These are phyloP conservation scores for Syngnathoides biaculeatus DNA, from an alignment of 2,113 vertebrate species.

Conservation along the genomic window DNA sequence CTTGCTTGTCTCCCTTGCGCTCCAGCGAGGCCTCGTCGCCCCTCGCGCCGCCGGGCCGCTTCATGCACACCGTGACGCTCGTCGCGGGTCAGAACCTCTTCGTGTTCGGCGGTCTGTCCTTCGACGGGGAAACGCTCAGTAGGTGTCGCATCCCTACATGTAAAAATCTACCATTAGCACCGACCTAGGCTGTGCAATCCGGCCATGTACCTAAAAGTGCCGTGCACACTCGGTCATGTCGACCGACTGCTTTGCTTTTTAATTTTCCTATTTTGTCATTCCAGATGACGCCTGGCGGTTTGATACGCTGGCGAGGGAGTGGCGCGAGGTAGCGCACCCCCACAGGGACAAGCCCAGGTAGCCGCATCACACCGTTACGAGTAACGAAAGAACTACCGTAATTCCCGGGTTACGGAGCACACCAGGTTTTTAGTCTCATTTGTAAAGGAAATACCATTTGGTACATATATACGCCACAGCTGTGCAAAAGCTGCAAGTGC, in stretches of 20 bases:
- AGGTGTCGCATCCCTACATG: constrained; percentile 68
- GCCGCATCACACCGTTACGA: not conserved
- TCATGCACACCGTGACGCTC: constrained; percentile 88
- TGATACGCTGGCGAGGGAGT: constrained; percentile 74
- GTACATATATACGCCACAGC: too few relatives aligned
- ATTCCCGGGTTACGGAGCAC: too few relatives aligned
- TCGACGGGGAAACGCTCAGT: constrained; percentile 84
- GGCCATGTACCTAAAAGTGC: not conserved
- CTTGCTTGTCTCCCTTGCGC: constrained; percentile 8
- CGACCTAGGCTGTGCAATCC: not conserved
- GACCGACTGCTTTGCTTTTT: not conserved
- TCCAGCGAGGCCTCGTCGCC: constrained; percentile 69
- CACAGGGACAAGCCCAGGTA: constrained; percentile 90
- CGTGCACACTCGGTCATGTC: not conserved
- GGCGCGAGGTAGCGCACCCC: constrained; percentile 78
- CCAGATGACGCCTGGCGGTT: constrained; percentile 90
- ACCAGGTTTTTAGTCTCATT: too few relatives aligned
- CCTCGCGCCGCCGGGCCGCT: constrained; percentile 80
- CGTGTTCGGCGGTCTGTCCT: constrained; percentile 86
- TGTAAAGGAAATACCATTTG: too few relatives aligned
- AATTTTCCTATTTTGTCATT: not conserved
- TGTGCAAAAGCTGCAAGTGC: too few relatives aligned
- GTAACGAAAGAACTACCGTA: too few relatives aligned
- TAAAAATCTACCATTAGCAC: not conserved
- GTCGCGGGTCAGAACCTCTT: constrained; percentile 84